These are phyloP conservation scores for Danio aesculapii DNA, from an alignment of 2,797 vertebrate genomes.

Conservation along the genomic window DNA sequence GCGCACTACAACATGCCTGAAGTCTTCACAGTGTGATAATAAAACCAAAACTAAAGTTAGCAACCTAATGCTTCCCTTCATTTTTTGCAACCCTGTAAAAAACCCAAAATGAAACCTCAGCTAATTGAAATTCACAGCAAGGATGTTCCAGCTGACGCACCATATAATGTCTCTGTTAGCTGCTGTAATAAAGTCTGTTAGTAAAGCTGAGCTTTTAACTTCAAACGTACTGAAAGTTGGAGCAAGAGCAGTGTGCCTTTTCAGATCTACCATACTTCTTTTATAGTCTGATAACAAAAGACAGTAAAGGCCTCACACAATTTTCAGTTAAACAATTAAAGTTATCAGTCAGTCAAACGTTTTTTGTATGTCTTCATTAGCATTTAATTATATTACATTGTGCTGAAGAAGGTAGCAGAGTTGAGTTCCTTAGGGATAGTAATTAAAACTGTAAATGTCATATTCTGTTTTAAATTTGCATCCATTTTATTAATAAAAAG, in stretches of 20 bases:
- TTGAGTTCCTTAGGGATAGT: too few relatives aligned
- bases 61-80: neutral
- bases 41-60: conserved; percentile 6
- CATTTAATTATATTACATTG: too few relatives aligned
- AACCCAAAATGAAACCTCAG: neutral
- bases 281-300: neutral
- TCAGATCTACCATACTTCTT: neutral
- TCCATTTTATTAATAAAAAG: too few relatives aligned
- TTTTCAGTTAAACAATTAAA: neutral
- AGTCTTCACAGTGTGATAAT: neutral
- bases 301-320: neutral
- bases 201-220: conserved; percentile 16
- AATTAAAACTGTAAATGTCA: too few relatives aligned
- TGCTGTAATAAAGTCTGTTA: conserved; percentile 16
- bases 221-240: conserved; percentile 11
- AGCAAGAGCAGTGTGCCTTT: neutral
- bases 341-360: too few relatives aligned
- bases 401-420: too few relatives aligned
- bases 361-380: too few relatives aligned
- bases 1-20: neutral
- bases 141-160: conserved; percentile 5
- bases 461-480: too few relatives aligned
- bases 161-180: neutral
- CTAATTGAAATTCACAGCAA: conserved; percentile 26
- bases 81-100: neutral